These are phyloP conservation scores for Zonotrichia albicollis DNA, from an alignment of 2,797 vertebrate species.

Conservation along the genomic window DNA sequence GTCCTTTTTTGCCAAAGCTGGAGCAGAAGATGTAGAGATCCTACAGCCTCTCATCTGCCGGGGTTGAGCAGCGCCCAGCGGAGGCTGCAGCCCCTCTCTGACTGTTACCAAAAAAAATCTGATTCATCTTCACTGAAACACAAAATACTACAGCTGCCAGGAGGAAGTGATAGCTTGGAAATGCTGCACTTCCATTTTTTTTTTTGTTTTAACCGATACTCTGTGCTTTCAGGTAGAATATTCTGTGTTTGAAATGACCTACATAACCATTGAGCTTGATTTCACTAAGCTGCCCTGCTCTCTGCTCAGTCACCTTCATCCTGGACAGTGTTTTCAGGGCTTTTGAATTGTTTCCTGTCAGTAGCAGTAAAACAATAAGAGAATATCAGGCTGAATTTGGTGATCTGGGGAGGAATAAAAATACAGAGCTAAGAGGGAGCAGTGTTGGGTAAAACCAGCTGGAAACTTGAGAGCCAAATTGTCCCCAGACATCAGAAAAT, in stretches of 20 bases:
- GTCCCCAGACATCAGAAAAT: not conserved
- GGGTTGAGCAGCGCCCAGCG: not conserved
- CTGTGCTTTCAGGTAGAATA: not conserved
- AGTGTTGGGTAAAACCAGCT: not conserved
- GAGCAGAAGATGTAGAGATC: not conserved
- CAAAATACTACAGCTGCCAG: not conserved
- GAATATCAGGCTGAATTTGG: not conserved
- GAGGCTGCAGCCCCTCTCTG: not conserved
- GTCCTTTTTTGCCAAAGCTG: not conserved
- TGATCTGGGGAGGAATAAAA: not conserved
- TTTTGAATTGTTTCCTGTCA: not conserved
- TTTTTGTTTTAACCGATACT: fast-evolving
- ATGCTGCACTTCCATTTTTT: not conserved
- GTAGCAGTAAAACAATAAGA: not conserved
- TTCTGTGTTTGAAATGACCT: not conserved
- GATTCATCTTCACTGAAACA: not conserved
- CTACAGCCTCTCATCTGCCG: not conserved
- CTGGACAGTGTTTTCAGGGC: not conserved
- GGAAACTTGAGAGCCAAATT: not conserved
- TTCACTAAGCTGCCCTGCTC: not conserved
- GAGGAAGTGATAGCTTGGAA: not conserved
- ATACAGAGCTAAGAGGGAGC: not conserved
- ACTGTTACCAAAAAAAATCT: not conserved
- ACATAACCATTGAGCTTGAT: not conserved
- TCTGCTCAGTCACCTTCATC: not conserved